Evolutionary conservation across 1,140 invertebrate genomes (phyloP).

Genomic region (Drosophila kanapiae): DNA sequence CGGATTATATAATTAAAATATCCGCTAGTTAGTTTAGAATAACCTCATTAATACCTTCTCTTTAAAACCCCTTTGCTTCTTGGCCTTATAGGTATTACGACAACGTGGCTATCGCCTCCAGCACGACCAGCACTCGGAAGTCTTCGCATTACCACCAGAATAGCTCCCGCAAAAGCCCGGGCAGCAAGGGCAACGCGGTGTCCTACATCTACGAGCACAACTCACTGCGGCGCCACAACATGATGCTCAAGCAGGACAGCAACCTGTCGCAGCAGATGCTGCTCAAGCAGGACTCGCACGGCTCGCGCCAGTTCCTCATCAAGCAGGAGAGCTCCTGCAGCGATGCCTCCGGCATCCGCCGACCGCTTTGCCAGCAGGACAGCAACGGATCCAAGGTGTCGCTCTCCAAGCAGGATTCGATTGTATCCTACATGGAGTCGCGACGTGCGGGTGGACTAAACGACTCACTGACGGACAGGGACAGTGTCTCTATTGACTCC

Average conservation of each 20-base stretch:
- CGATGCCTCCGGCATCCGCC: slow-evolving; percentile 74
- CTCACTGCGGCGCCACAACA: slow-evolving; percentile 75
- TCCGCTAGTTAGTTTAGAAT: not conserved
- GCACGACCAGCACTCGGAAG: slow-evolving; percentile 92
- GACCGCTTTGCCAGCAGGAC: slow-evolving; percentile 81
- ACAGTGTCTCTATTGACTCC: slow-evolving; percentile 73
- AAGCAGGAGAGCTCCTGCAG: slow-evolving; percentile 84
- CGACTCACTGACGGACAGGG: slow-evolving; percentile 65
- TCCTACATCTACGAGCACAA: slow-evolving; percentile 89
- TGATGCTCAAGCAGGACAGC: slow-evolving; percentile 84
- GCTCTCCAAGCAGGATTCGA: slow-evolving; percentile 81
- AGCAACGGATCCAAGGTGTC: slow-evolving; percentile 83
- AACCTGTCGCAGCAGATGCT: slow-evolving; percentile 84
- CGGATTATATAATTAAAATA: not conserved
- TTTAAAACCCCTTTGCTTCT: not conserved
- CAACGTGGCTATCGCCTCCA: slow-evolving; percentile 93
- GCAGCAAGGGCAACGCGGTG: slow-evolving; percentile 89
- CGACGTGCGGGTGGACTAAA: slow-evolving; percentile 54
- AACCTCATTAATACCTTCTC: not conserved
- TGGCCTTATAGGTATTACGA: slow-evolving; percentile 87
- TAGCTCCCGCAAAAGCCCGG: slow-evolving; percentile 88
- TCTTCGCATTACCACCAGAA: slow-evolving; percentile 93
- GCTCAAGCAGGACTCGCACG: slow-evolving; percentile 84
- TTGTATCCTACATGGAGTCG: slow-evolving; percentile 83
- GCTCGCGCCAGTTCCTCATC: slow-evolving; percentile 81